A percentile compares a stretch with the other conserved stretches of the same genome.
phyloP scores from a whole-genome alignment of 2,888 invertebrate genomes.

The Sphaeridia pumilis region DNA sequence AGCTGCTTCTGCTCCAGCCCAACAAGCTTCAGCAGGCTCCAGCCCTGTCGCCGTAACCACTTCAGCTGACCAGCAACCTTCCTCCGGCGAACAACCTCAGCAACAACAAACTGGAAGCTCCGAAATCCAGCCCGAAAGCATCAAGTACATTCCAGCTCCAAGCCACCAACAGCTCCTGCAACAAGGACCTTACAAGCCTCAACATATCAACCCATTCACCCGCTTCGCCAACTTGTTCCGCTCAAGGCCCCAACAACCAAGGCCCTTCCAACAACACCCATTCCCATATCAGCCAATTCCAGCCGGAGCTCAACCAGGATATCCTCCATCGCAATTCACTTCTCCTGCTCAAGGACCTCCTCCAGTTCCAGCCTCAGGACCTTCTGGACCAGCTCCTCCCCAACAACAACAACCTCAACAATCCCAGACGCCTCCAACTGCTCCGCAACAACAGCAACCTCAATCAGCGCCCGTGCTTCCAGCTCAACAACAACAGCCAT shows the following conservation, averaged over 20 bases:
- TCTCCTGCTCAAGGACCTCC: neutral
- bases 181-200: slow-evolving; percentile 8
- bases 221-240: slow-evolving; percentile 26
- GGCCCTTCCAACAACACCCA: slow-evolving; percentile 9
- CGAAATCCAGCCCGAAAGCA: neutral
- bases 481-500: slow-evolving; percentile 8
- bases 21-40: neutral
- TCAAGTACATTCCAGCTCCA: slow-evolving; percentile 5
- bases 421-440: neutral
- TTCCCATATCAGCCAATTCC: slow-evolving; percentile 2
- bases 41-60: neutral
- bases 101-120: slow-evolving; percentile 1
- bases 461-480: no score
- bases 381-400: neutral
- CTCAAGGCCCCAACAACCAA: slow-evolving; percentile 5
- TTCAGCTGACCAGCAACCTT: neutral
- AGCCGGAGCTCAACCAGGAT: slow-evolving; percentile 3
- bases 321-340: neutral
- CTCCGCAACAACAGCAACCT: slow-evolving; percentile 4
- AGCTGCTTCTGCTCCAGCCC: neutral
- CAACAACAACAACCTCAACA: slow-evolving; percentile 5
- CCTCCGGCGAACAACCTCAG: slow-evolving; percentile 11
- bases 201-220: slow-evolving; percentile 21
- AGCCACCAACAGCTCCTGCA: slow-evolving; percentile 12
- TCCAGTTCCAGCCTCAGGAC: neutral